Base-by-base conservation (phyloP, 1,140 invertebrate species). In the Calliopsis andreniformis region DNA sequence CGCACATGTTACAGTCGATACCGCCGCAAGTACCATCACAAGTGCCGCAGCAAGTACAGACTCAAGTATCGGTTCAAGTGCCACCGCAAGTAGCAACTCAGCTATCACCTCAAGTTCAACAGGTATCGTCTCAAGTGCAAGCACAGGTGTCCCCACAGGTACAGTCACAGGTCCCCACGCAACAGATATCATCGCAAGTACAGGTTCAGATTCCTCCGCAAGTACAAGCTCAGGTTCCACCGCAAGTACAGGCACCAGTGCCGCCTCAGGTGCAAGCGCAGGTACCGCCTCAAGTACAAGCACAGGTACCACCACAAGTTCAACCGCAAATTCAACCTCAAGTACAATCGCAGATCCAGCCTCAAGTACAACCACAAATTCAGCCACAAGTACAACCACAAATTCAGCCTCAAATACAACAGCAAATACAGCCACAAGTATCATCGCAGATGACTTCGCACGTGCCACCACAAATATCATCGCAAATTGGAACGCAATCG, bases 1-100 rank as follows among this genome's bases (percentile, higher is more conserved):
- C 67, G n/a, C 67, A 69, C 3, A 18, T 69, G 39, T 25, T n/a
- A 16, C 14, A 16, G 32, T 72, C 56, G 43, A 35, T 53, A 39
- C 63, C 53, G 8, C 12, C 39, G 0, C 68, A 71, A 71, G 3
- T 61, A 28, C 4, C 68, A 25, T 20, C 51, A 0, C 72, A 68
- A 14, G 43, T 86, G 87, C 67, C 87, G 86, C 64, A 83, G 81
- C 69, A 90, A 85, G 73, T 86, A 79, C 35, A 45, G 82, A 35
- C 83, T 78, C 63, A 79, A 83, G 61, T 42, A 14, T 70, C 82
- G 3, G 5, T 20, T 7, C 64, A 84, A 28, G 32, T 58, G 6
- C 25, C 45, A 10, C 0, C 61, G 14, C 63, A 66, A 8, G 30
- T 39, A 23, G 7, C n/a, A n/a, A 3, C 56, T 2, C 56, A 59